phyloP scores from a whole-genome alignment of 2,797 vertebrate genomes.

The Catostomus latipinnis region DNA sequence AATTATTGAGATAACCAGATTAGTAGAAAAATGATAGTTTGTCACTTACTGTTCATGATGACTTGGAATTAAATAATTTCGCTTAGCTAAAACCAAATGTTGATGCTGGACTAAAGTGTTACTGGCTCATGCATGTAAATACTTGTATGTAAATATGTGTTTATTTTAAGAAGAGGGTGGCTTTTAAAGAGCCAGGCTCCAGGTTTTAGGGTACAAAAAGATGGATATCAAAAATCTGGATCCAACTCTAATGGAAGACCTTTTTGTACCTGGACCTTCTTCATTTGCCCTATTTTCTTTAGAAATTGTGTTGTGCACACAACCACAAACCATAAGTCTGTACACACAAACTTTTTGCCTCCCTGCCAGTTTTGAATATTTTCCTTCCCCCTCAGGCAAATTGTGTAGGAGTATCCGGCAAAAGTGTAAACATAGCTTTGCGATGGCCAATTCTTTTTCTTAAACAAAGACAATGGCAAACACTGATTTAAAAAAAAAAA shows the following conservation, averaged over 20 bases:
- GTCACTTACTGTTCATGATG: no score
- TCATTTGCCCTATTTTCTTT: conserved; percentile 37
- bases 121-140: background rate
- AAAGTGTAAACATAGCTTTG: conserved; percentile 32
- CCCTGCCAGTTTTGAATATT: conserved; percentile 42
- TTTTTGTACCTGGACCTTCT: conserved; percentile 14
- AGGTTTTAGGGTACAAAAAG: background rate
- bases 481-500: no score
- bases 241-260: conserved; percentile 32
- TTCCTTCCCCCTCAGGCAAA: conserved; percentile 34
- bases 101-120: background rate
- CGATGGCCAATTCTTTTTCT: background rate
- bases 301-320: conserved; percentile 31
- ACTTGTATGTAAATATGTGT: background rate
- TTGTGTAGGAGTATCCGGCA: conserved; percentile 22
- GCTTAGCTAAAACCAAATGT: background rate
- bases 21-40: no score
- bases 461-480: conserved; percentile 14
- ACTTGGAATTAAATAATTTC: background rate
- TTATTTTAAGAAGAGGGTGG: background rate
- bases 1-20: no score
- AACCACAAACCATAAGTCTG: conserved; percentile 26
- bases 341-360: conserved; percentile 36
- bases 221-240: conserved; percentile 41
- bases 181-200: conserved; percentile 18